Base-by-base conservation (phyloP, 2,113 vertebrate genomes). In the Oplegnathus fasciatus region DNA sequence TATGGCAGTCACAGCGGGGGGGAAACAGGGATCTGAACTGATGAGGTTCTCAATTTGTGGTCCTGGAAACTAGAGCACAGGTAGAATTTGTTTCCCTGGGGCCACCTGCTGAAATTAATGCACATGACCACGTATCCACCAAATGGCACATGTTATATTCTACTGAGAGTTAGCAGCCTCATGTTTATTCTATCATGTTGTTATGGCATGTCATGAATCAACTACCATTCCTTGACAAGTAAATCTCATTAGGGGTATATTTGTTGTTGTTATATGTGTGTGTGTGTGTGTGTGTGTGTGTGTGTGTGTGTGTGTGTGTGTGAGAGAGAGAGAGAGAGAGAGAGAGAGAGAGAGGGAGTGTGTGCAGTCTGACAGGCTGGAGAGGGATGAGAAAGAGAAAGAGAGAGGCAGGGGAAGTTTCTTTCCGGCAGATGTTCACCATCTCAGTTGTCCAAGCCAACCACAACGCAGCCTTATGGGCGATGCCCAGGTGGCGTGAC, bases 191-290 rank as follows among this genome's bases (percentile, higher is more conserved):
- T 66, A 48, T 80, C 0, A 2, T 6, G 37, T 34, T 65, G 50
- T 68, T 58, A 17, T 74, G 65, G 74, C 75, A 85, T 72, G 76
- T 83, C 87, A 85, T 84, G 88, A 92, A 90, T 92, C 88, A 87
- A 78, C 83, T 42, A 84, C 26, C 75, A 32, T 52, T 88, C 17
- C 83, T 79, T 77, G 85, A 87, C 83, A 82, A 75, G 80, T 73
- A 93, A 91, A 83, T 70, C 86, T 88, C 78, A 93, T 91, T 90
- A 91, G 81, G 57, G 26, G 7, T 69, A 30, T 89, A 52, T 89
- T 64, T 84, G 44, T 87, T 34, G n/a, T n/a, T n/a, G n/a, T n/a
- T n/a, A n/a, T n/a, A n/a, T n/a, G n/a, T n/a, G n/a, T n/a, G n/a
- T 37, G 6, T 37, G 34, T 37, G 34, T 37, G 34, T 37, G 34